Percentiles rank a stretch among this genome's conserved stretches.
These are phyloP conservation scores for Chirona hameri DNA, from an alignment of 2,888 invertebrate genomes.

Conservation along the genomic window DNA sequence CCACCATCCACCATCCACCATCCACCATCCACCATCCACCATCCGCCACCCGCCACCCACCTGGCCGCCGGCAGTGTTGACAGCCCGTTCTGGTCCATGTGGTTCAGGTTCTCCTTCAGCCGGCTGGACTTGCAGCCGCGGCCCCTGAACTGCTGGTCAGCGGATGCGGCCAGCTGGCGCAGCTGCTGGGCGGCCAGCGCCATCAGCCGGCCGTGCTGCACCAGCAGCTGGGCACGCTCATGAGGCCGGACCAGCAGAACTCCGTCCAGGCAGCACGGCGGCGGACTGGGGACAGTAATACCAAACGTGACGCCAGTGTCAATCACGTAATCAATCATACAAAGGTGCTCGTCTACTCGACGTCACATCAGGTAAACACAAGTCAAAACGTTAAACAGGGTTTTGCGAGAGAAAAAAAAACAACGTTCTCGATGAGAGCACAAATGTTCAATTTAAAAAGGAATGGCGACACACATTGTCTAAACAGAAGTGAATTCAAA, in stretches of 20 bases:
- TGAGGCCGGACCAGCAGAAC: constrained; percentile 66
- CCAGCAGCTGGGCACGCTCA: constrained; percentile 65
- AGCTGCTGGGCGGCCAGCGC: constrained; percentile 69
- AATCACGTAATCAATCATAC: no score
- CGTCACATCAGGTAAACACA: no score
- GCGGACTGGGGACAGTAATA: constrained; percentile 45
- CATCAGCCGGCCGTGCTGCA: constrained; percentile 65
- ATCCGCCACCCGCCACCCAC: no score
- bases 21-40: no score
- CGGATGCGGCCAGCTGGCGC: constrained; percentile 50
- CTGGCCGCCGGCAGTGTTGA: constrained; percentile 22
- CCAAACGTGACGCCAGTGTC: background rate
- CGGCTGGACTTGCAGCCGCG: constrained; percentile 41
- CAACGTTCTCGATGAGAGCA: no score
- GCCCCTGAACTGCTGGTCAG: constrained; percentile 40
- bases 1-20: no score
- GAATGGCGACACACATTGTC: no score
- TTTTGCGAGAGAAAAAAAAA: no score
- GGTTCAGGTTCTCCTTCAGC: constrained; percentile 58
- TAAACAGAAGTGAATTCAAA: no score
- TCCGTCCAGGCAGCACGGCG: constrained; percentile 63
- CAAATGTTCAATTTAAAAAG: no score
- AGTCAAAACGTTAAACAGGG: no score
- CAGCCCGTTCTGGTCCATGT: constrained; percentile 64
- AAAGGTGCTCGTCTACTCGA: no score